Evolutionary conservation across 2,888 invertebrate genomes (phyloP), one percentile per base, ranked within the genome.

Genomic region (Ephialtes manifestator): DNA sequence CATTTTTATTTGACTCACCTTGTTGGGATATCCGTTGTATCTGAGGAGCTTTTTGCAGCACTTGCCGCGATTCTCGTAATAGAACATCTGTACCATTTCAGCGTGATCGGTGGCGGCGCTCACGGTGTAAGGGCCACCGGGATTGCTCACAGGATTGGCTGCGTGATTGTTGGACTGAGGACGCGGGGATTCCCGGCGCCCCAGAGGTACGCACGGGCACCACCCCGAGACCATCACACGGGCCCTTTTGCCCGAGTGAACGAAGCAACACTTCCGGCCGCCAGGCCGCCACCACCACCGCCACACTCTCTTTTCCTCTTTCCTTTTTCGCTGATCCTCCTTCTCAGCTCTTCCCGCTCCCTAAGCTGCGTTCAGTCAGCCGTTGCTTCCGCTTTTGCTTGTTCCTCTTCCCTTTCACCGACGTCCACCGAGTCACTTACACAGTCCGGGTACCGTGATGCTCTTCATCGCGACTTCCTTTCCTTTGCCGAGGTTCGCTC

Each of bases 11-110:
- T 35, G 28, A 70, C 91, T 95, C 92, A 97, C 97, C 96, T 97
- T 97, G 94, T 97, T 97, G 72, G 97, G 97, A 92, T 96, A 96
- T 89, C 97, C 97, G 94, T 97, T 97, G 95, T 97, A 97, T 93
- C 96, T 95, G 81, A 97, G 96, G 88, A 97, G 95, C 94, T 97
- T 97, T 92, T 97, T 96, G 94, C 97, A 97, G 94, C 97, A 97
- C 93, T 97, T 97, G 87, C 97, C 97, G 87, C 97, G 96, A 90
- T 97, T 97, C 94, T 97, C 97, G 90, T 96, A 96, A 93, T 96
- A 96, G 93, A 96, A 96, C 94, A 96, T 95, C 94, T 96, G 96
- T 84, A 95, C 95, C 95, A 95, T 95, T 83, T 93, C 93, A 82
- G 93, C 90, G 87, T 93, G 93, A 85, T 92, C 93, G 84, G 92